Conservation (phyloP, 2,113 vertebrate genomes). For the Azemiops feae region DNA sequence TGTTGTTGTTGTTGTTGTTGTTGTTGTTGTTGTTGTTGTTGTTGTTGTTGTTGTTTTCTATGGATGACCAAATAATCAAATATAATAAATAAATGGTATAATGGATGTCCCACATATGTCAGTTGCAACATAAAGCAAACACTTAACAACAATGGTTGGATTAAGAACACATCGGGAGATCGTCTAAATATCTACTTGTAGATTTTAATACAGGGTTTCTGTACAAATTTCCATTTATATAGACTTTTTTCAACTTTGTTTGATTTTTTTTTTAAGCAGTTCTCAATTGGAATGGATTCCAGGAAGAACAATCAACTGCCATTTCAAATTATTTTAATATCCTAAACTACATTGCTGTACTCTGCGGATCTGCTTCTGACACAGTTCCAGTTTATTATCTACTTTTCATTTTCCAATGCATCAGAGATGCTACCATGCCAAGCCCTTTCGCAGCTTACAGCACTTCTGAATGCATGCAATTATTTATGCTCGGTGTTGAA, state of each 20-base stretch:
- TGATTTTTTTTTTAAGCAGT: not conserved
- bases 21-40: too few species aligned
- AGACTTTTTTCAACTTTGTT: not conserved
- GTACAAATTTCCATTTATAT: not conserved
- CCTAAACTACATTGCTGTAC: not conserved
- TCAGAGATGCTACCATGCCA: conserved; percentile 42
- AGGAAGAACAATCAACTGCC: not conserved
- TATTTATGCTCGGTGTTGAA: conserved; percentile 59
- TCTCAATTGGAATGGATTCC: not conserved
- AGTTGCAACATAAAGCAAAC: not conserved
- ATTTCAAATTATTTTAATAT: not conserved
- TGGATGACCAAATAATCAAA: not conserved
- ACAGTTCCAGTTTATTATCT: not conserved
- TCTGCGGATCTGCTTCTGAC: not conserved
- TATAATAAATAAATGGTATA: not conserved
- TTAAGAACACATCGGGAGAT: not conserved
- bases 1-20: too few species aligned
- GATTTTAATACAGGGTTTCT: not conserved
- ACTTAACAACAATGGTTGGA: not conserved
- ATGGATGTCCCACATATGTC: not conserved
- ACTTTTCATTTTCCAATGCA: not conserved
- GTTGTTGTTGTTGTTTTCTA: too few species aligned
- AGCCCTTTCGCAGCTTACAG: conserved; percentile 28
- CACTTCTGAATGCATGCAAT: conserved; percentile 51
- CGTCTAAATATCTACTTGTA: not conserved